Evolutionary conservation across 1,140 invertebrate species (phyloP).

Genomic region (Batillaria attramentaria): DNA sequence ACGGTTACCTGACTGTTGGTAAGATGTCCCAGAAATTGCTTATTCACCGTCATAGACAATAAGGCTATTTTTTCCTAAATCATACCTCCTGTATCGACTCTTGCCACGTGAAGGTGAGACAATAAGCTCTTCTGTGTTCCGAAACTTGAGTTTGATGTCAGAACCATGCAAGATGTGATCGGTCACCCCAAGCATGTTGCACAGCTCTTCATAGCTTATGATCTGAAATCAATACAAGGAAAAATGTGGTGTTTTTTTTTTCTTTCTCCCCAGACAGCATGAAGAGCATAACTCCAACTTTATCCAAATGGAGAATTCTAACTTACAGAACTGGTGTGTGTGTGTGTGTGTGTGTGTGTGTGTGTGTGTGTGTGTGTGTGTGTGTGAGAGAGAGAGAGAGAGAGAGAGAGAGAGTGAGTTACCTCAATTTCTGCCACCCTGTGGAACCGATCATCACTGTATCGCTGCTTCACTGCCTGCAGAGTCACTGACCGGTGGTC

Average conservation of each 20-base stretch:
- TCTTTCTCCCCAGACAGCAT: neutral
- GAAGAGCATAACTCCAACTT: neutral
- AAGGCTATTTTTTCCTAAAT: too few species aligned
- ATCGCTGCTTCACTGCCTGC: constrained; percentile 67
- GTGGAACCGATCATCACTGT: constrained; percentile 59
- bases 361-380: constrained; percentile 3
- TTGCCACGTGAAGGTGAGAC: constrained; percentile 61
- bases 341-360: neutral
- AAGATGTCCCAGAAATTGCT: too few species aligned
- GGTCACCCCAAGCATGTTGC: constrained; percentile 57
- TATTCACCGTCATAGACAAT: too few species aligned
- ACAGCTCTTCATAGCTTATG: constrained; percentile 60
- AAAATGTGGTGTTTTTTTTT: neutral
- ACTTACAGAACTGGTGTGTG: neutral
- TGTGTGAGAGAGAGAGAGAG: constrained; percentile 23
- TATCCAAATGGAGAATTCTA: too few species aligned
- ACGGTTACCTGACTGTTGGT: too few species aligned
- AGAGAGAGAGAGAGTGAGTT: constrained; percentile 3
- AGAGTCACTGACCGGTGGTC: constrained; percentile 65
- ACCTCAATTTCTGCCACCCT: constrained; percentile 62
- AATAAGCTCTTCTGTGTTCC: constrained; percentile 63
- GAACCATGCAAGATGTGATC: constrained; percentile 55
- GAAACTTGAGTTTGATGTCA: constrained; percentile 56
- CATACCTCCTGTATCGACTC: constrained; percentile 32
- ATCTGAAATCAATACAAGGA: too few species aligned